Conservation (phyloP, 2,888 invertebrate genomes). For the Branchipolynoe longqiensis region DNA sequence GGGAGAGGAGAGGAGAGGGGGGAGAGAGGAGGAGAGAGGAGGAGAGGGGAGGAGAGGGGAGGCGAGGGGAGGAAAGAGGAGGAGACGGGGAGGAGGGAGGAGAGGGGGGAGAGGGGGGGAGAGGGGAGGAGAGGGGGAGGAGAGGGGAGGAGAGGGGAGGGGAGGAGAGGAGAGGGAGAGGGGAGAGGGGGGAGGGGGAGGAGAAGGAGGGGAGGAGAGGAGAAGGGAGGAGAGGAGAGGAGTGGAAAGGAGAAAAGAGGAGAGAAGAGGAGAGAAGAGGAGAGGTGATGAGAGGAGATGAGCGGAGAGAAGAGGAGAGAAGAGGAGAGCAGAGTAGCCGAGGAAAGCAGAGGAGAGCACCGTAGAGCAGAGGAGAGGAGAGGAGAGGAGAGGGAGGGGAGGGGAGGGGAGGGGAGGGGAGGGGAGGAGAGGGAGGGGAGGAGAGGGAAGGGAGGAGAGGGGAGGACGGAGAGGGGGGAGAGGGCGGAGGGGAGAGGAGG, state of each 20-base stretch:
- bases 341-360: neutral
- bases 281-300: neutral
- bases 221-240: neutral
- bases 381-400: neutral
- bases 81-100: neutral
- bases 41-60: neutral
- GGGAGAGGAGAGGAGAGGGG: neutral
- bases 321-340: neutral
- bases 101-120: neutral
- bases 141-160: neutral
- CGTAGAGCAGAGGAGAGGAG: neutral
- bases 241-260: slow-evolving; percentile 19
- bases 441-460: neutral
- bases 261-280: slow-evolving; percentile 10
- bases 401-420: neutral
- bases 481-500: too few relatives aligned
- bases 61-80: neutral
- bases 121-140: too few relatives aligned
- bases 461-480: too few relatives aligned
- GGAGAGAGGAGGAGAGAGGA: neutral
- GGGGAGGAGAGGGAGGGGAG: neutral
- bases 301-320: slow-evolving; percentile 1
- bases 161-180: neutral
- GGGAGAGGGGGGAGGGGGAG: neutral
- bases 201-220: neutral